Percentiles rank a stretch among this genome's conserved stretches.
These are phyloP conservation scores for Cantharis nigra DNA, from an alignment of 2,888 invertebrate species.

Conservation along the genomic window DNA sequence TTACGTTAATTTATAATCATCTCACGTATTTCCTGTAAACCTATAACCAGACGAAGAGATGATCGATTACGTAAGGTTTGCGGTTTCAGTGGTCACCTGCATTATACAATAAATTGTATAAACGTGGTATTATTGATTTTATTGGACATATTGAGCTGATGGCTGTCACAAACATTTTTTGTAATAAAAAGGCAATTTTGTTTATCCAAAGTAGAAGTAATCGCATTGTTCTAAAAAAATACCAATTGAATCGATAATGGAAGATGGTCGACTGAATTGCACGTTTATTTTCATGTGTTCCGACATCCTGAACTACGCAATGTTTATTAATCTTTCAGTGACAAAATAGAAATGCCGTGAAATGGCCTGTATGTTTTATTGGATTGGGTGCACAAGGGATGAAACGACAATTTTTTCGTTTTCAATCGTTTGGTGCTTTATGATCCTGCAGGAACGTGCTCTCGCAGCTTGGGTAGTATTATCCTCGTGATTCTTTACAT, in stretches of 20 bases:
- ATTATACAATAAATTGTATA: not conserved
- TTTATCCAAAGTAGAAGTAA: not conserved
- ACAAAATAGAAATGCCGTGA: not conserved
- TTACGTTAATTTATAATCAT: slow-evolving; percentile 6
- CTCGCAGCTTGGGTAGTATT: not conserved
- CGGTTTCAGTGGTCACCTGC: not conserved
- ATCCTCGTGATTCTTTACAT: not conserved
- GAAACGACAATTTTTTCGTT: not conserved
- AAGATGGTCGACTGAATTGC: not conserved
- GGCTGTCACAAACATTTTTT: not conserved
- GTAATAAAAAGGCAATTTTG: not conserved
- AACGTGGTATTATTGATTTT: not conserved
- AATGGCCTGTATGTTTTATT: not conserved
- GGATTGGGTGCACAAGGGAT: not conserved
- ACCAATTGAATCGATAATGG: not conserved
- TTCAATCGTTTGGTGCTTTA: not conserved
- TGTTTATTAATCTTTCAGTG: not conserved
- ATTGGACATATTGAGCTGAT: not conserved
- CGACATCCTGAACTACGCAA: not conserved
- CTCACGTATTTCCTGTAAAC: slow-evolving; percentile 19
- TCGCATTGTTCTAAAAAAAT: not conserved
- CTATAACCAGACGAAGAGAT: slow-evolving; percentile 5
- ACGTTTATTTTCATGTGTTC: not conserved
- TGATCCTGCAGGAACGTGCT: not conserved
- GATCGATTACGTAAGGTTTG: slow-evolving; percentile 11